Evolutionary conservation across 2,888 invertebrate genomes (phyloP).

Genomic region (Cosmorhoe ocellata): DNA sequence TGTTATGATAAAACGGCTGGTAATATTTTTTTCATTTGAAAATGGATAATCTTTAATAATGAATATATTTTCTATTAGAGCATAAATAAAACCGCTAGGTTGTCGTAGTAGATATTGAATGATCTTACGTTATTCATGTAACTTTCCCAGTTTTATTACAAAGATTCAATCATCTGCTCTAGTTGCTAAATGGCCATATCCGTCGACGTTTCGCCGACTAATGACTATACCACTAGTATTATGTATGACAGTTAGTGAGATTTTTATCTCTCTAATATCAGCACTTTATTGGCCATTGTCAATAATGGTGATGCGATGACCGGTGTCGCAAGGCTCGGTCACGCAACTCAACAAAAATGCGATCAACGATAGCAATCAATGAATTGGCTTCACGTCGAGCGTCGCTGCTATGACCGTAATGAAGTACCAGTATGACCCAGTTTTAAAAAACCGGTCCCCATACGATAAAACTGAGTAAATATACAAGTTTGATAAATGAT

Average conservation of each 20-base stretch:
- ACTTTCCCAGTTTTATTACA: slow-evolving; percentile 20
- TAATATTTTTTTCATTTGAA: too few relatives aligned
- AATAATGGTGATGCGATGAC: slow-evolving; percentile 42
- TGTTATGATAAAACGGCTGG: background rate
- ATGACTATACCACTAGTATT: slow-evolving; percentile 8
- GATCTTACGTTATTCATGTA: slow-evolving; percentile 8
- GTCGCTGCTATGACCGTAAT: slow-evolving; percentile 39
- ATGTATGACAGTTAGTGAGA: slow-evolving; percentile 33
- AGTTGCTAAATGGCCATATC: slow-evolving; percentile 23
- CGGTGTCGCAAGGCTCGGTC: slow-evolving; percentile 33
- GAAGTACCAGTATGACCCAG: slow-evolving; percentile 49
- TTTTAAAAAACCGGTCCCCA: slow-evolving; percentile 43
- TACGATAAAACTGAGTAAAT: slow-evolving; percentile 50
- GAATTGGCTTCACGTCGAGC: slow-evolving; percentile 39
- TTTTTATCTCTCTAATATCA: slow-evolving; percentile 36
- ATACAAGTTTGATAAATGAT: slow-evolving; percentile 56
- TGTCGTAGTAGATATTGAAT: too few relatives aligned
- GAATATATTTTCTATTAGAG: background rate
- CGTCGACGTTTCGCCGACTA: slow-evolving; percentile 13
- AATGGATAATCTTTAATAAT: background rate
- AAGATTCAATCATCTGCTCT: slow-evolving; percentile 19
- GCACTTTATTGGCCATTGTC: slow-evolving; percentile 45
- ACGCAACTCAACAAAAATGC: slow-evolving; percentile 40
- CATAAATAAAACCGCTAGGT: slow-evolving; percentile 4
- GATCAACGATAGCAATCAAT: slow-evolving; percentile 41